A percentile compares a stretch with the other conserved stretches of the same genome.
Evolutionary conservation across 2,888 invertebrate species (phyloP).

Genomic region (Parnassius smintheus): DNA sequence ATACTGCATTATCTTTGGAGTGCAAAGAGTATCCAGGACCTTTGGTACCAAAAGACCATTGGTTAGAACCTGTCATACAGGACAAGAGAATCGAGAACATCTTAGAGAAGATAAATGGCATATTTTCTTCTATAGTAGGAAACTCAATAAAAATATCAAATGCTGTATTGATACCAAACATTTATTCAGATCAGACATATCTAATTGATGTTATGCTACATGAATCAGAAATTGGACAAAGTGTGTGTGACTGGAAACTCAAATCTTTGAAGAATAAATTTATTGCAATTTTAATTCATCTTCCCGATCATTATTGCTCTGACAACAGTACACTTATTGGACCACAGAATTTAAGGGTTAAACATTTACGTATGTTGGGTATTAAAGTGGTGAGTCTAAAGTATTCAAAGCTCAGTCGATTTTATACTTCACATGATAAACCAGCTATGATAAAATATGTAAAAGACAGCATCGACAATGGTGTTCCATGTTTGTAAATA

Average conservation of each 20-base stretch:
- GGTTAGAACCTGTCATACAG: conserved; percentile 71
- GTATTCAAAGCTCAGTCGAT: conserved; percentile 73
- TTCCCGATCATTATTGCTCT: conserved; percentile 84
- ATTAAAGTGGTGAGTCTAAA: conserved; percentile 82
- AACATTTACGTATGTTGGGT: conserved; percentile 83
- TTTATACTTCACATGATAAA: conserved; percentile 69
- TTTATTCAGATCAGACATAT: conserved; percentile 81
- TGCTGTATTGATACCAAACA: conserved; percentile 74
- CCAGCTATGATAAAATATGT: conserved; percentile 77
- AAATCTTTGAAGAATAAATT: conserved; percentile 65
- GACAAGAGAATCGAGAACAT: conserved; percentile 79
- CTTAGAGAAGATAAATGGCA: conserved; percentile 64
- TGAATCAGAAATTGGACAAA: conserved; percentile 59
- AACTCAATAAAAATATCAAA: conserved; percentile 69
- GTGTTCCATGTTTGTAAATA: conserved; percentile 44
- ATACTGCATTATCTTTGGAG: conserved; percentile 84
- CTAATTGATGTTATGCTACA: conserved; percentile 82
- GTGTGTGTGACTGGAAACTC: conserved; percentile 70
- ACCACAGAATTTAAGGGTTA: conserved; percentile 82
- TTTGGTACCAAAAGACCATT: conserved; percentile 77
- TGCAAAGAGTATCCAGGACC: conserved; percentile 81
- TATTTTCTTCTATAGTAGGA: conserved; percentile 68
- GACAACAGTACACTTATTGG: conserved; percentile 80
- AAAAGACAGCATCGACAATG: conserved; percentile 59
- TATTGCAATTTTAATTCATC: conserved; percentile 81